These are phyloP conservation scores for Catotricha subobsoleta DNA, from an alignment of 2,888 invertebrate species.

Conservation along the genomic window DNA sequence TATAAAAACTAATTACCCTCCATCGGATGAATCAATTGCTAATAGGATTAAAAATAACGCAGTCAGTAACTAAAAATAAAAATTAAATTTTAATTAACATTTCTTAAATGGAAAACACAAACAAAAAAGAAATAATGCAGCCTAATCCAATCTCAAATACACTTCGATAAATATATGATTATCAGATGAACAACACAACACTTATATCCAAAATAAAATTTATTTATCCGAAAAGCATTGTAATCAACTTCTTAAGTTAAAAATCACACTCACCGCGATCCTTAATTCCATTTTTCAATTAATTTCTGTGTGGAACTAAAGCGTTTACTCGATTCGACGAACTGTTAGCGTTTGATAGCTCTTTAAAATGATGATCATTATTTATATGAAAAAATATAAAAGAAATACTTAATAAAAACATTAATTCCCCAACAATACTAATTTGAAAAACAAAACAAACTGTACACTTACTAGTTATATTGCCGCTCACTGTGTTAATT, in stretches of 20 bases:
- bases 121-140: not conserved
- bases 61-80: constrained; percentile 1
- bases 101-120: not conserved
- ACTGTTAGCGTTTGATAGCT: not conserved
- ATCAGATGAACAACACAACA: not conserved
- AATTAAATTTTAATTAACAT: not conserved
- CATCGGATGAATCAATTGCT: constrained; percentile 1
- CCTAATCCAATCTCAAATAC: not conserved
- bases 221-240: too few relatives aligned
- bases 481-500: too few relatives aligned
- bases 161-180: not conserved
- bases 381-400: not conserved
- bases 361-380: not conserved
- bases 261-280: constrained; percentile 2
- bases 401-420: not conserved
- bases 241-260: too few relatives aligned
- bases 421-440: not conserved
- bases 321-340: not conserved
- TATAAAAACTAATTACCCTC: not conserved
- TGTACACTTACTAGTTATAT: too few relatives aligned
- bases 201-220: not conserved
- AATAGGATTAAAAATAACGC: not conserved
- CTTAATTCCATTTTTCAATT: constrained; percentile 2
- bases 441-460: not conserved
- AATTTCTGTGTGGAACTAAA: not conserved